phyloP scores from a whole-genome alignment of 2,888 invertebrate genomes.

The Drosophila emarginata region DNA sequence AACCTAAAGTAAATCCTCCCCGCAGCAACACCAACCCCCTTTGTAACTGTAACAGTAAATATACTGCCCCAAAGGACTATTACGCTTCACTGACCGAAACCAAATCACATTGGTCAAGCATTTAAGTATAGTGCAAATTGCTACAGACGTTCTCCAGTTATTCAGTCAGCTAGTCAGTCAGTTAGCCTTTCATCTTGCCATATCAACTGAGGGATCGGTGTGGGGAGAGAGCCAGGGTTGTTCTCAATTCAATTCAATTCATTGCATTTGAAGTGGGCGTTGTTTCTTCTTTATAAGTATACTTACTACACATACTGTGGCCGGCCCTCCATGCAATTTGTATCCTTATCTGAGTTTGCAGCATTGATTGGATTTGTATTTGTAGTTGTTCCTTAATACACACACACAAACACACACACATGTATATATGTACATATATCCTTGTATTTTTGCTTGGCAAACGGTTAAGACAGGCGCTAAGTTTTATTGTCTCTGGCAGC shows the following conservation, averaged over 20 bases:
- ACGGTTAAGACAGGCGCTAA: conserved; percentile 37
- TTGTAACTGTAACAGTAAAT: background rate
- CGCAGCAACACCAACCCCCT: conserved; percentile 4
- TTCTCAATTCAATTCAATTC: conserved; percentile 9
- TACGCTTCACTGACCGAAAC: conserved; percentile 54
- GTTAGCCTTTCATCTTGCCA: conserved; percentile 28
- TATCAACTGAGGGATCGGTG: background rate
- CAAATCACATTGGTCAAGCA: conserved; percentile 61
- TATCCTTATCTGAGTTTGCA: conserved; percentile 67
- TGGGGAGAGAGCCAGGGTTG: background rate
- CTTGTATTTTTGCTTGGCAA: conserved; percentile 27
- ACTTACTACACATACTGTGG: background rate
- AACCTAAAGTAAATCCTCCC: conserved; percentile 46
- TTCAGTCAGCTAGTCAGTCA: conserved; percentile 8
- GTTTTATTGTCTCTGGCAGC: conserved; percentile 32
- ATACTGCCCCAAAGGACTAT: conserved; percentile 15
- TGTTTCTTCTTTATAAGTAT: background rate
- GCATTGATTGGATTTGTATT: conserved; percentile 60
- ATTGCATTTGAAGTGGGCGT: conserved; percentile 34
- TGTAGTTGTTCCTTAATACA: conserved; percentile 4
- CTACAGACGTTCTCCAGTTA: conserved; percentile 34
- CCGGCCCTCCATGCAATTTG: conserved; percentile 59
- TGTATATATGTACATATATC: background rate
- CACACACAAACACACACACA: too few relatives aligned
- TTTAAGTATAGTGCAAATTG: conserved; percentile 73